These are phyloP conservation scores for Apolygus lucorum DNA, from an alignment of 1,140 invertebrate genomes.

Conservation along the genomic window DNA sequence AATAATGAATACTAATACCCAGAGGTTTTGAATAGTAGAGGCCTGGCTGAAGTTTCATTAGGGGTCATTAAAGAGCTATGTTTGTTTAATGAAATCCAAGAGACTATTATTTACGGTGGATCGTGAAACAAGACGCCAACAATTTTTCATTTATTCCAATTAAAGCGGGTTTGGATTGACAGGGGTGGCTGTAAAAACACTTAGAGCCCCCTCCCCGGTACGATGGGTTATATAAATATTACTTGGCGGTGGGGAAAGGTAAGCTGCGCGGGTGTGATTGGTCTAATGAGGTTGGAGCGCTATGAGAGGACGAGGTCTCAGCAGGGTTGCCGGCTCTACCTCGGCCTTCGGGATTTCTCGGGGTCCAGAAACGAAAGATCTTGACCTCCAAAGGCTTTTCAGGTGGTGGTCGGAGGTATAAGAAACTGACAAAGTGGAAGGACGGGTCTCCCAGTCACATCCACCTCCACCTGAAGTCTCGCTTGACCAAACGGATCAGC, in stretches of 20 bases:
- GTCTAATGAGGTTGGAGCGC: constrained; percentile 13
- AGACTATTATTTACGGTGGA: neutral
- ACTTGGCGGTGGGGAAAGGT: neutral
- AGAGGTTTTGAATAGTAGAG: no score
- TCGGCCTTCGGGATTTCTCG: neutral
- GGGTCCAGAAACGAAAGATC: neutral
- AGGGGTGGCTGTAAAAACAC: constrained; percentile 9
- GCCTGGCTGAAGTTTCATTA: neutral
- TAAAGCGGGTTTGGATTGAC: constrained; percentile 3
- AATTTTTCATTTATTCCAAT: constrained; percentile 17
- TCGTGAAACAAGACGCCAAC: neutral
- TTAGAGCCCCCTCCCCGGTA: neutral
- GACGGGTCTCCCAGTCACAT: neutral
- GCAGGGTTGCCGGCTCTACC: constrained; percentile 11
- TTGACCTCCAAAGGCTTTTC: constrained; percentile 7
- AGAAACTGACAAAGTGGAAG: neutral
- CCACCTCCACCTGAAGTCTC: neutral
- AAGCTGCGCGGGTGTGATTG: constrained; percentile 14
- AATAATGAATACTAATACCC: neutral
- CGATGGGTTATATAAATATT: constrained; percentile 10
- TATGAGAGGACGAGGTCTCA: neutral
- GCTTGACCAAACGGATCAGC: neutral
- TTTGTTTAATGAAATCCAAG: constrained; percentile 12
- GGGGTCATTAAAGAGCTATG: constrained; percentile 3
- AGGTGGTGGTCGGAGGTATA: neutral